These are phyloP conservation scores for Campylomormyrus numenius DNA, from an alignment of 2,113 vertebrate species.

Conservation along the genomic window DNA sequence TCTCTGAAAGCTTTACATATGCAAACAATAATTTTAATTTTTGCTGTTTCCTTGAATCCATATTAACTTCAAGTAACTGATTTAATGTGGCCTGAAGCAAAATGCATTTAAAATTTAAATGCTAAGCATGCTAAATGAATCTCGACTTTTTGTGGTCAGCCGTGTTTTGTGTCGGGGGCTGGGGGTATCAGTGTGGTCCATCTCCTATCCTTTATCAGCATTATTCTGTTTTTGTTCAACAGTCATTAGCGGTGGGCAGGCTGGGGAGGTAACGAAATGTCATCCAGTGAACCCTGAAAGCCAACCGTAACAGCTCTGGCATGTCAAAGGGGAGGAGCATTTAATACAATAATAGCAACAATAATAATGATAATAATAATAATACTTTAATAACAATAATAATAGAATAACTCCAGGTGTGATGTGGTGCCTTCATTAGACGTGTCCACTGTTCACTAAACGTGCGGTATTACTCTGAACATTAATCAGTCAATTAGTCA, in stretches of 20 bases:
- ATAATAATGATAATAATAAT: no score
- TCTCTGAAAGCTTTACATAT: background rate
- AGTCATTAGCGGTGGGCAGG: conserved; percentile 21
- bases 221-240: conserved; percentile 50
- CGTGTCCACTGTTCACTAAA: background rate
- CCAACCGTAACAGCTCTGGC: conserved; percentile 45
- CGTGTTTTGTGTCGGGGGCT: background rate
- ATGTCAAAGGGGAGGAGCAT: background rate
- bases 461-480: background rate
- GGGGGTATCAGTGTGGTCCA: background rate
- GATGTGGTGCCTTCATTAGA: background rate
- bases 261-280: conserved; percentile 58
- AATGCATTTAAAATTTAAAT: background rate
- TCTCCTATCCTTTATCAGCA: background rate
- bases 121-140: background rate
- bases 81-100: background rate
- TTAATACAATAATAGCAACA: background rate
- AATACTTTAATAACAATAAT: background rate
- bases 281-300: conserved; percentile 44
- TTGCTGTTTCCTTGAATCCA: background rate
- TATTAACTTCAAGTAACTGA: background rate
- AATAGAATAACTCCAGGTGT: background rate
- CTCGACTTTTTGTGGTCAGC: background rate
- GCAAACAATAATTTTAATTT: background rate
- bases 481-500: background rate